These are phyloP conservation scores for Dendrolimus kikuchii DNA, from an alignment of 1,140 invertebrate species.

Conservation along the genomic window DNA sequence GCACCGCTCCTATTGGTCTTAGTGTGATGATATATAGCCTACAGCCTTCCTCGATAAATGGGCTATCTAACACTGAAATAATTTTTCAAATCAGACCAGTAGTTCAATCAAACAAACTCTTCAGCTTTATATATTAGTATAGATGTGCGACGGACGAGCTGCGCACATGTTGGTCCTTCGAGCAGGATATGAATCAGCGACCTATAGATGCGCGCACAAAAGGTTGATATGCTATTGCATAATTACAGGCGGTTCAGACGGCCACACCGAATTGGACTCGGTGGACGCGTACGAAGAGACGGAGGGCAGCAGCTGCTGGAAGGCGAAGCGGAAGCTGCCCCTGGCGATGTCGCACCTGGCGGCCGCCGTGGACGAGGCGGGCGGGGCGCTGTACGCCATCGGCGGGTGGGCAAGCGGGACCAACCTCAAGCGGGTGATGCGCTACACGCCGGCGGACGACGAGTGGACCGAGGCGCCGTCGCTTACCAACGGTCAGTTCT, in stretches of 20 bases:
- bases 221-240: too few species aligned
- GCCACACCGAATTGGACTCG: slow-evolving; percentile 74
- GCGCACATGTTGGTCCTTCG: too few species aligned
- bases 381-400: slow-evolving; percentile 75
- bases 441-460: slow-evolving; percentile 76
- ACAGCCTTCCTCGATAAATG: too few species aligned
- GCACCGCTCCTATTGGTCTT: too few species aligned
- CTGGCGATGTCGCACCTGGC: slow-evolving; percentile 81
- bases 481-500: slow-evolving; percentile 21
- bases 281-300: slow-evolving; percentile 48
- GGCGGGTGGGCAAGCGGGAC: slow-evolving; percentile 85
- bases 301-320: slow-evolving; percentile 73
- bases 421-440: slow-evolving; percentile 77
- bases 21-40: too few species aligned
- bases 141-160: too few species aligned
- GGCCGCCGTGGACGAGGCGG: slow-evolving; percentile 76
- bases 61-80: too few species aligned
- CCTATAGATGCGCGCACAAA: too few species aligned
- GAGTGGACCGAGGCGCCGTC: slow-evolving; percentile 79
- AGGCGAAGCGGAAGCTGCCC: slow-evolving; percentile 74
- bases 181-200: too few species aligned
- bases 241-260: slow-evolving; percentile 79
- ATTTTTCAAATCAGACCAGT: too few species aligned
- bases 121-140: too few species aligned
- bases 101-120: too few species aligned